Evolutionary conservation across 2,888 invertebrate genomes (phyloP).

Genomic region (Tinea trinotella): DNA sequence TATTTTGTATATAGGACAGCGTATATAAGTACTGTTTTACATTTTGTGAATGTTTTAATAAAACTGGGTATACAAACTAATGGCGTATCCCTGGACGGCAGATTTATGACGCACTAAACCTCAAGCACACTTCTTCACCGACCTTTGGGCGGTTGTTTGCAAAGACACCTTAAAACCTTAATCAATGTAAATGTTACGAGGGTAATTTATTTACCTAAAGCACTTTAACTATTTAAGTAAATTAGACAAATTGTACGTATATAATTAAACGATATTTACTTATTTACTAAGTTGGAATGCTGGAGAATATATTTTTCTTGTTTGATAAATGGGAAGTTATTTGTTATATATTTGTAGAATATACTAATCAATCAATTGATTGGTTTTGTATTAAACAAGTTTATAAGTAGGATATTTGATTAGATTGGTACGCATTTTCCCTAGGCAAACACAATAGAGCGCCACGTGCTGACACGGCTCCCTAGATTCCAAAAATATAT

Average conservation of each 20-base stretch:
- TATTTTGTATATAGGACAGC: not conserved
- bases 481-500: not conserved
- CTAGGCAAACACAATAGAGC: no score
- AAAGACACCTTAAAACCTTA: conserved; percentile 13
- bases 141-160: conserved; percentile 2
- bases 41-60: conserved; percentile 24
- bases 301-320: no score
- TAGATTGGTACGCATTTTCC: no score
- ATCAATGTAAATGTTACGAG: conserved; percentile 1
- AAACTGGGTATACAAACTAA: conserved; percentile 35
- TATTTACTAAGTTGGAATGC: no score
- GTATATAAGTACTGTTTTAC: not conserved
- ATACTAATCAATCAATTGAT: no score
- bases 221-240: not conserved
- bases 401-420: no score
- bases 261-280: not conserved
- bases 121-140: conserved; percentile 26
- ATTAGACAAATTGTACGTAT: not conserved
- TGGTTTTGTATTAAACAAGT: no score
- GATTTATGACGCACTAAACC: conserved; percentile 52
- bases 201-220: not conserved
- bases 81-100: conserved; percentile 37
- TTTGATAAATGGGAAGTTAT: no score
- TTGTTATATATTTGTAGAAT: no score
- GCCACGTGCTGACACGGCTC: no score